These are phyloP conservation scores for Holacanthus passer DNA, from an alignment of 2,113 vertebrate species.

Conservation along the genomic window DNA sequence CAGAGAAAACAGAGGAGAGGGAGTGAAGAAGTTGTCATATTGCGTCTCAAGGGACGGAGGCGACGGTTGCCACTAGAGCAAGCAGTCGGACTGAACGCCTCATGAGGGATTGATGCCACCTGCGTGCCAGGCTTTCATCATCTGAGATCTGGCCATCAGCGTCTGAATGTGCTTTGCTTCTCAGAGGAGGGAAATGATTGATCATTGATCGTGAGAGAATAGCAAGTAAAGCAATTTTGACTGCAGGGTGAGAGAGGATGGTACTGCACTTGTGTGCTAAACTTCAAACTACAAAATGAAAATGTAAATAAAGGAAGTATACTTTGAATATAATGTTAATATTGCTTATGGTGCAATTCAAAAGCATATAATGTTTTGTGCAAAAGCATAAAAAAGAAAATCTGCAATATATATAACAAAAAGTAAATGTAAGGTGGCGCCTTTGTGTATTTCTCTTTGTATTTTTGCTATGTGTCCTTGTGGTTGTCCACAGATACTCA, in stretches of 20 bases:
- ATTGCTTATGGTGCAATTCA: neutral
- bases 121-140: conserved; percentile 60
- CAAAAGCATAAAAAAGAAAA: neutral
- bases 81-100: conserved; percentile 64
- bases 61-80: conserved; percentile 63
- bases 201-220: conserved; percentile 14
- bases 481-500: too few relatives aligned
- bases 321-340: neutral
- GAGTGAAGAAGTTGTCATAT: conserved; percentile 80
- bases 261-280: neutral
- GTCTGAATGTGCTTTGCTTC: conserved; percentile 30
- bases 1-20: conserved; percentile 74
- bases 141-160: conserved; percentile 35
- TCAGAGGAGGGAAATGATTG: conserved; percentile 23
- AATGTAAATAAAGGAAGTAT: neutral
- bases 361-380: too few relatives aligned
- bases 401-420: neutral
- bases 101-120: conserved; percentile 69
- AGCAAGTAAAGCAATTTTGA: conserved; percentile 17
- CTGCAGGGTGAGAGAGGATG: neutral
- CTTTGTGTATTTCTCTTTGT: neutral
- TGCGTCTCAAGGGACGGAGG: conserved; percentile 60
- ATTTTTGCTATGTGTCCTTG: too few relatives aligned
- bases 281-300: neutral
- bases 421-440: neutral